These are phyloP conservation scores for Drosophila kanapiae DNA, from an alignment of 1,140 invertebrate species.

Conservation along the genomic window DNA sequence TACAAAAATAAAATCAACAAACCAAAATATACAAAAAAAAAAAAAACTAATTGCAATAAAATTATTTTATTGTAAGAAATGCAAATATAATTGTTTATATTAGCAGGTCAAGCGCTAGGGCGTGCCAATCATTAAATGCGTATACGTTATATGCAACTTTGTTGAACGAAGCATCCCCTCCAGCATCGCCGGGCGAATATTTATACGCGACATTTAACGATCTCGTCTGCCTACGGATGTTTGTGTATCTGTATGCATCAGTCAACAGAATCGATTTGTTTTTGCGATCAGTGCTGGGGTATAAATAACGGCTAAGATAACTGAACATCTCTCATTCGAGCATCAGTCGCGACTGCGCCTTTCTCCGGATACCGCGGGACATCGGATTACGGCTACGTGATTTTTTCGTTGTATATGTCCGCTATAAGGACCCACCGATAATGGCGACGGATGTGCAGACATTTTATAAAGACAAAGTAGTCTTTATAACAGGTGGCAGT, in stretches of 20 bases:
- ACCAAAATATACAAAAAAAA: too few species aligned
- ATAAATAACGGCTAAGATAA: constrained; percentile 55
- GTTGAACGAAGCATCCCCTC: constrained; percentile 5
- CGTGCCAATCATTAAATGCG: background rate
- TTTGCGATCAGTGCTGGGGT: constrained; percentile 25
- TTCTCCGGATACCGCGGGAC: background rate
- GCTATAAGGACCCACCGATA: background rate
- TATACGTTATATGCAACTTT: constrained; percentile 21
- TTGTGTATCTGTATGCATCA: background rate
- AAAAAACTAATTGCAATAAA: background rate
- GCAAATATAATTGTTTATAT: background rate
- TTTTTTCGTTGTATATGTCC: background rate
- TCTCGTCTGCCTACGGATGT: constrained; percentile 19
- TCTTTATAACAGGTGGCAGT: constrained; percentile 90
- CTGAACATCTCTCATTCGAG: constrained; percentile 44
- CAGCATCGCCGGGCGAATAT: background rate
- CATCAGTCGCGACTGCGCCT: constrained; percentile 23
- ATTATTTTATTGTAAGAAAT: background rate
- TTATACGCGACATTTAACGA: constrained; percentile 26
- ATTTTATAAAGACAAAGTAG: constrained; percentile 88
- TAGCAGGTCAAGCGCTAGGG: constrained; percentile 9
- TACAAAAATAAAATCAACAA: background rate
- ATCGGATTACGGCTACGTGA: constrained; percentile 17
- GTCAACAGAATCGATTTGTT: constrained; percentile 27
- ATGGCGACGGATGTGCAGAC: constrained; percentile 85